phyloP scores from a whole-genome alignment of 2,113 vertebrate species.

The Xenopus laevis region DNA sequence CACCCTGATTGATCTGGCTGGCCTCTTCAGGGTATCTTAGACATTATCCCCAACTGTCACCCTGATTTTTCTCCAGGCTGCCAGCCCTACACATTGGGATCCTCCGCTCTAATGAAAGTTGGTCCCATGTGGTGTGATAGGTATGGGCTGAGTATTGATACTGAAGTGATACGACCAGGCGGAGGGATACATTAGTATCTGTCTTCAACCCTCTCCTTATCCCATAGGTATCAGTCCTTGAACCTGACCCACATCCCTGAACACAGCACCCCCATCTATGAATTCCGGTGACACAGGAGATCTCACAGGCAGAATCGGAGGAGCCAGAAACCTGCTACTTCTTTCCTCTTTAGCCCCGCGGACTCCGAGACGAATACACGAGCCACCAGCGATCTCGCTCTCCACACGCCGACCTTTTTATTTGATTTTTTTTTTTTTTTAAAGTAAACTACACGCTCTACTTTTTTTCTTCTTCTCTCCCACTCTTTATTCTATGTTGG shows the following conservation, averaged over 20 bases:
- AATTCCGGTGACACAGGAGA: constrained; percentile 92
- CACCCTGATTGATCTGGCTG: too few relatives aligned
- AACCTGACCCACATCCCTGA: constrained; percentile 90
- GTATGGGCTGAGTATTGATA: too few relatives aligned
- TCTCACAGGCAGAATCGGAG: constrained; percentile 12
- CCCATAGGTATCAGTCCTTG: constrained; percentile 91
- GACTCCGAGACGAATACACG: constrained; percentile 59
- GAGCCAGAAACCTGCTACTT: constrained; percentile 52
- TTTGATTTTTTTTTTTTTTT: constrained; percentile 54
- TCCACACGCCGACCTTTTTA: constrained; percentile 57
- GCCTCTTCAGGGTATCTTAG: too few relatives aligned
- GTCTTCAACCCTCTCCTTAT: not conserved
- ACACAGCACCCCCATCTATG: constrained; percentile 92
- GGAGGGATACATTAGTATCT: too few relatives aligned
- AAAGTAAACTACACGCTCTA: constrained; percentile 49
- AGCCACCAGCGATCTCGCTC: constrained; percentile 53
- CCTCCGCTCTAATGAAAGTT: too few relatives aligned
- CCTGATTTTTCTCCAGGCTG: too few relatives aligned
- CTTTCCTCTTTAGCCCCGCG: constrained; percentile 59
- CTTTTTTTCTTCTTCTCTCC: constrained; percentile 58
- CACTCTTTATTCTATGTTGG: constrained; percentile 40
- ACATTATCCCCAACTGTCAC: too few relatives aligned
- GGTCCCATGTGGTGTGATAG: too few relatives aligned
- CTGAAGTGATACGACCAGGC: too few relatives aligned
- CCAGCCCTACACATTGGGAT: too few relatives aligned